Evolutionary conservation across 2,797 vertebrate genomes (phyloP).

Genomic region (Phaenicophaeus curvirostris): DNA sequence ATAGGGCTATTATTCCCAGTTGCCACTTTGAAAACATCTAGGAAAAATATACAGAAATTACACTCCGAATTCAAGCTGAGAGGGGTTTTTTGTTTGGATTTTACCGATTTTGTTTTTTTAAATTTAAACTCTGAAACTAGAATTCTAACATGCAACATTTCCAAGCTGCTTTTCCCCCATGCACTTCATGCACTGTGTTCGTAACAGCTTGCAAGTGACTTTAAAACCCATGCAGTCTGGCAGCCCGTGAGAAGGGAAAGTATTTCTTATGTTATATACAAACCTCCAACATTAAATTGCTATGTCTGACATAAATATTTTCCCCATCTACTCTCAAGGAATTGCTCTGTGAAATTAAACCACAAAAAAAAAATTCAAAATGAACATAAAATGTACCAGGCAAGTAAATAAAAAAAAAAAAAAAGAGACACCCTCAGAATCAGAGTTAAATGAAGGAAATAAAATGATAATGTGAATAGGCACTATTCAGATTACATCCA

Average conservation of each 20-base stretch:
- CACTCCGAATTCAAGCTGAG: neutral
- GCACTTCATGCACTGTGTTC: slow-evolving; percentile 86
- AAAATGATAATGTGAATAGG: slow-evolving; percentile 46
- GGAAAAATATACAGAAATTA: neutral
- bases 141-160: slow-evolving; percentile 73
- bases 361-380: slow-evolving; percentile 67
- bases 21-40: slow-evolving; percentile 64
- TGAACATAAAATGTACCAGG: slow-evolving; percentile 59
- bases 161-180: slow-evolving; percentile 72
- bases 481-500: slow-evolving; percentile 58
- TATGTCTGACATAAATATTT: slow-evolving; percentile 99
- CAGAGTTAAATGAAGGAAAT: slow-evolving; percentile 54
- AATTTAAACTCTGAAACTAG: slow-evolving; percentile 14
- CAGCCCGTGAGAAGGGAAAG: slow-evolving; percentile 80
- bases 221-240: slow-evolving; percentile 80
- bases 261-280: slow-evolving; percentile 83
- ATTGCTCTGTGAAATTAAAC: slow-evolving; percentile 92
- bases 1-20: slow-evolving; percentile 67
- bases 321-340: slow-evolving; percentile 96
- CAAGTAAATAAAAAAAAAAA: slow-evolving; percentile 34
- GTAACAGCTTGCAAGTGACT: slow-evolving; percentile 87
- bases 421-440: slow-evolving; percentile 43
- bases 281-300: slow-evolving; percentile 99
- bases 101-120: neutral
- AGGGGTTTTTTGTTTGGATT: neutral